A percentile compares a stretch with the other conserved stretches of the same genome.
phyloP scores from a whole-genome alignment of 2,113 vertebrate species.

The Nothobranchius kuhntae region DNA sequence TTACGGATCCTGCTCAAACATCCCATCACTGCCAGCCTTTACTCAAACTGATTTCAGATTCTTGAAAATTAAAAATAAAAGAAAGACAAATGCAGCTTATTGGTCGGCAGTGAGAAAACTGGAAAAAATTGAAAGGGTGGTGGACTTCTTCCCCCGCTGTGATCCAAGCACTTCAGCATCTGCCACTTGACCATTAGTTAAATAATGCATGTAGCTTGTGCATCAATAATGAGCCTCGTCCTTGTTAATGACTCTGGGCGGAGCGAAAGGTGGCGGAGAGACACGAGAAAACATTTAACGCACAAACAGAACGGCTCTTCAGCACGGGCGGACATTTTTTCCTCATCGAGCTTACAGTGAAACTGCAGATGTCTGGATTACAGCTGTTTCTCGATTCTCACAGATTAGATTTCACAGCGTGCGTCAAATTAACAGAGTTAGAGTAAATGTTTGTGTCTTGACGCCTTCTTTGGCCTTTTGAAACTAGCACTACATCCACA shows the following conservation, averaged over 20 bases:
- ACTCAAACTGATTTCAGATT: neutral
- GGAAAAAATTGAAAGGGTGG: constrained; percentile 10
- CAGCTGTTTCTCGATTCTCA: constrained; percentile 23
- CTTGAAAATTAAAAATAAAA: neutral
- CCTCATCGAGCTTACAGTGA: constrained; percentile 17
- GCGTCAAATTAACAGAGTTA: neutral
- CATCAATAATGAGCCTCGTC: neutral
- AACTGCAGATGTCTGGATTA: constrained; percentile 53
- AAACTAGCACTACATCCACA: constrained; percentile 10
- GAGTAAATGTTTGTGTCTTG: neutral
- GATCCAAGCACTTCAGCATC: constrained; percentile 54
- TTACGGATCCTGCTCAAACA: too few species aligned
- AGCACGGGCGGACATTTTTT: neutral
- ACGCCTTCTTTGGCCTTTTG: constrained; percentile 1
- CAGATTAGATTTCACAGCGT: constrained; percentile 10
- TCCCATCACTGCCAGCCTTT: neutral
- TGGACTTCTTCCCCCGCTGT: constrained; percentile 9
- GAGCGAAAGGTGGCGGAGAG: constrained; percentile 16
- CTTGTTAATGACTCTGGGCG: constrained; percentile 32
- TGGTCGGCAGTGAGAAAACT: neutral
- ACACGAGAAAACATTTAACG: constrained; percentile 15
- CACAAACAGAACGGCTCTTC: constrained; percentile 3
- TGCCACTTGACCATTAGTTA: constrained; percentile 58
- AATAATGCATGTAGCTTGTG: constrained; percentile 66
- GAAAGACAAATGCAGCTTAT: neutral